Percentiles rank a stretch among this genome's conserved stretches.
phyloP scores from a whole-genome alignment of 2,113 vertebrate genomes.

The Rhodinocichla rosea region DNA sequence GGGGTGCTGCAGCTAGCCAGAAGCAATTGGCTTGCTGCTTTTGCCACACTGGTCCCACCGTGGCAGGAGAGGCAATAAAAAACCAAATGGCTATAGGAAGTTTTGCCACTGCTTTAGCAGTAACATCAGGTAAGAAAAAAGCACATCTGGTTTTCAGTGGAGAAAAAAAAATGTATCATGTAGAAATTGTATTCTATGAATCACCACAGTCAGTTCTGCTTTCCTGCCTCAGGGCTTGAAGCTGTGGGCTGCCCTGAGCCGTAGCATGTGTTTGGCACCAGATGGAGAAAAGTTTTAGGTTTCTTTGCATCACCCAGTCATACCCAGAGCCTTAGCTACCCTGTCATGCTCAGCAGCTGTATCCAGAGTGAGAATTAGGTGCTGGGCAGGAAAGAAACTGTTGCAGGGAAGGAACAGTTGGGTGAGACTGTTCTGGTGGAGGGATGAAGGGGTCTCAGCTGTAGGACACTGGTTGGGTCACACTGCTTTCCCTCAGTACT shows the following conservation, averaged over 20 bases:
- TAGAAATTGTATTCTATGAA: background rate
- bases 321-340: background rate
- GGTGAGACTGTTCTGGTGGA: too few relatives aligned
- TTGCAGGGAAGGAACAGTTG: background rate
- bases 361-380: background rate
- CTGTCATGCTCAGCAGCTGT: background rate
- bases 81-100: rapidly evolving
- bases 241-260: background rate
- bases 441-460: too few relatives aligned
- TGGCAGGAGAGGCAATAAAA: background rate
- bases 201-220: background rate
- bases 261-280: background rate
- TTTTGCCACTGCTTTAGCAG: background rate
- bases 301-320: background rate
- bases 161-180: background rate
- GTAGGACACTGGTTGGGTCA: too few relatives aligned
- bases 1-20: background rate
- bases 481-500: too few relatives aligned
- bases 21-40: background rate
- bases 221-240: background rate
- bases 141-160: background rate
- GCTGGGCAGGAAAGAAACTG: background rate
- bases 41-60: background rate
- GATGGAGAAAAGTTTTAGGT: background rate
- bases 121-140: background rate